phyloP scores from a whole-genome alignment of 2,888 invertebrate genomes.

The Pachycephus smyrnensis region DNA sequence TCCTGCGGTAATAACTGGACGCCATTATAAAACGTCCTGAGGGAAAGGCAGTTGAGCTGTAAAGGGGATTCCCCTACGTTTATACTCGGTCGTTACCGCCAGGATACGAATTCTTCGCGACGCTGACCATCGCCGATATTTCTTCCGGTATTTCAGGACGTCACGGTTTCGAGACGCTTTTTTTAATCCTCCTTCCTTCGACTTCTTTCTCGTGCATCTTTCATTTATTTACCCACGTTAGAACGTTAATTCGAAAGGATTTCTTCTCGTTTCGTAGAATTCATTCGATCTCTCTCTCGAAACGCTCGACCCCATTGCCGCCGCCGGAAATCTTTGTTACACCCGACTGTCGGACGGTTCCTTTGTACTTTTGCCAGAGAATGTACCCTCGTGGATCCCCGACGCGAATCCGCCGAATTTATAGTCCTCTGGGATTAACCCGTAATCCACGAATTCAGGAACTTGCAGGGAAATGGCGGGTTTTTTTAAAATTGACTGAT shows the following conservation, averaged over 20 bases:
- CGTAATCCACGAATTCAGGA: constrained; percentile 48
- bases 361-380: constrained; percentile 18
- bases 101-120: constrained; percentile 58
- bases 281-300: not conserved
- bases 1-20: constrained; percentile 66
- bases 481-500: not conserved
- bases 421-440: constrained; percentile 52
- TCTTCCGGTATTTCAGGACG: constrained; percentile 37
- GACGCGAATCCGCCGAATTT: constrained; percentile 53
- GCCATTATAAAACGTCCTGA: constrained; percentile 66
- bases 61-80: constrained; percentile 50
- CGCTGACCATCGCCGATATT: constrained; percentile 56
- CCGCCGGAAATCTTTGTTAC: constrained; percentile 1
- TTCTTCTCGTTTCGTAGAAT: not conserved
- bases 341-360: not conserved
- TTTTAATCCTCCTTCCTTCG: not conserved
- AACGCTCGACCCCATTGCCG: not conserved
- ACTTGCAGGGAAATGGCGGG: not conserved
- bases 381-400: constrained; percentile 8
- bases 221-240: not conserved
- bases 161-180: not conserved
- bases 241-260: not conserved
- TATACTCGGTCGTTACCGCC: constrained; percentile 59
- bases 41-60: constrained; percentile 53
- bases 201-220: not conserved